Conservation (phyloP, 2,888 invertebrate genomes). For the Chromoteleia sp. region DNA sequence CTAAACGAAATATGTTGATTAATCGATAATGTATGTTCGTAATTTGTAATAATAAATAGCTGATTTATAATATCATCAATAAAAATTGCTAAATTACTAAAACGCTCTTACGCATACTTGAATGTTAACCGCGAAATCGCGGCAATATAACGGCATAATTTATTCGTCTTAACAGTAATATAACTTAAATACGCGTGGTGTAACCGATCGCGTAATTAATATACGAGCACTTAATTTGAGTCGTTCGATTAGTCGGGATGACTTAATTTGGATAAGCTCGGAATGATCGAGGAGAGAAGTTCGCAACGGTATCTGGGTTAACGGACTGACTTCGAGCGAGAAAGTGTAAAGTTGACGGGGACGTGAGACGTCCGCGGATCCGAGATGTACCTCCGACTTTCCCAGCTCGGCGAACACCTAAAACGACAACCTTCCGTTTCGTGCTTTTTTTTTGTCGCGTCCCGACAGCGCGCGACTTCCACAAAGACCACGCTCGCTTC, state of each 20-base stretch:
- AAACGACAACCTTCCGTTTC: constrained; percentile 69
- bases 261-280: constrained; percentile 14
- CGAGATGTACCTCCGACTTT: constrained; percentile 72
- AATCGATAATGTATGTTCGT: background rate
- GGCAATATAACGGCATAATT: too few relatives aligned
- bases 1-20: background rate
- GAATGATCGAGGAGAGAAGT: background rate
- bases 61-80: constrained; percentile 5
- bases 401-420: constrained; percentile 57
- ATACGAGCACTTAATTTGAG: background rate
- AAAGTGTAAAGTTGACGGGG: constrained; percentile 73
- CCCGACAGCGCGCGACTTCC: constrained; percentile 36
- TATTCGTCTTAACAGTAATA: constrained; percentile 17
- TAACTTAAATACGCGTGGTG: background rate
- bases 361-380: constrained; percentile 50
- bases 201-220: background rate
- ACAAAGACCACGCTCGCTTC: constrained; percentile 47
- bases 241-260: constrained; percentile 6
- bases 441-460: constrained; percentile 59
- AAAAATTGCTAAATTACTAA: background rate
- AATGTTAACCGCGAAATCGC: constrained; percentile 8
- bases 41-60: background rate
- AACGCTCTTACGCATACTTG: background rate
- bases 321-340: constrained; percentile 63
- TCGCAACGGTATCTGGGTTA: constrained; percentile 21